phyloP scores from a whole-genome alignment of 2,888 invertebrate genomes.

The Rhingia campestris region DNA sequence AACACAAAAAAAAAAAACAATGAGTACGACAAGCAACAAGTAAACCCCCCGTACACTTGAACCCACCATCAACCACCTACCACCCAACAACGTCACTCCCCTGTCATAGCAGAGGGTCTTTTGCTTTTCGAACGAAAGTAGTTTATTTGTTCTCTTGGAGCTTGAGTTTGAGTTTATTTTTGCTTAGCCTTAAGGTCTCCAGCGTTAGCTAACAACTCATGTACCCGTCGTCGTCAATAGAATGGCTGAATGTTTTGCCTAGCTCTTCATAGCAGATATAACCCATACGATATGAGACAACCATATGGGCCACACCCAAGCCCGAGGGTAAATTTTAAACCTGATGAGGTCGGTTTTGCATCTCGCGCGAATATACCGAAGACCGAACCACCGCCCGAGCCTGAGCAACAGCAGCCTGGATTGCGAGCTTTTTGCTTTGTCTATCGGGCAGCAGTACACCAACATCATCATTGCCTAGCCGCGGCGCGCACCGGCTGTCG shows the following conservation, averaged over 20 bases:
- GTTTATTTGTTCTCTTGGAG: slow-evolving; percentile 72
- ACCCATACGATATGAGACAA: slow-evolving; percentile 71
- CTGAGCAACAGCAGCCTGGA: slow-evolving; percentile 24
- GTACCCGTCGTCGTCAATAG: slow-evolving; percentile 58
- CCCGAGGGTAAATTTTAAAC: slow-evolving; percentile 75
- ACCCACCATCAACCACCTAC: slow-evolving; percentile 12
- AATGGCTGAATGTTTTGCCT: slow-evolving; percentile 66
- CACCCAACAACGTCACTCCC: slow-evolving; percentile 63
- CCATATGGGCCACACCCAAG: slow-evolving; percentile 76
- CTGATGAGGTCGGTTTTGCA: slow-evolving; percentile 76
- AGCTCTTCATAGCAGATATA: slow-evolving; percentile 68
- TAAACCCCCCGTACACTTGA: slow-evolving; percentile 16
- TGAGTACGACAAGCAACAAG: slow-evolving; percentile 17
- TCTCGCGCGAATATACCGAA: slow-evolving; percentile 62
- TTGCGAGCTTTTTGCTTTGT: slow-evolving; percentile 69
- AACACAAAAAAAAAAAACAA: slow-evolving; percentile 17
- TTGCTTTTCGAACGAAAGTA: slow-evolving; percentile 66
- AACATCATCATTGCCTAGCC: slow-evolving; percentile 34
- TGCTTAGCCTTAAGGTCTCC: slow-evolving; percentile 70
- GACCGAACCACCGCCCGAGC: slow-evolving; percentile 41
- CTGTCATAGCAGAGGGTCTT: slow-evolving; percentile 65
- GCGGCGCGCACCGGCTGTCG: slow-evolving; percentile 15
- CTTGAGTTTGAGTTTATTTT: slow-evolving; percentile 62
- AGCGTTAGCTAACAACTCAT: slow-evolving; percentile 72
- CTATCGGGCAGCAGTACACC: slow-evolving; percentile 45